Base-by-base conservation (phyloP, 2,888 invertebrate species). In the Vanessa cardui region DNA sequence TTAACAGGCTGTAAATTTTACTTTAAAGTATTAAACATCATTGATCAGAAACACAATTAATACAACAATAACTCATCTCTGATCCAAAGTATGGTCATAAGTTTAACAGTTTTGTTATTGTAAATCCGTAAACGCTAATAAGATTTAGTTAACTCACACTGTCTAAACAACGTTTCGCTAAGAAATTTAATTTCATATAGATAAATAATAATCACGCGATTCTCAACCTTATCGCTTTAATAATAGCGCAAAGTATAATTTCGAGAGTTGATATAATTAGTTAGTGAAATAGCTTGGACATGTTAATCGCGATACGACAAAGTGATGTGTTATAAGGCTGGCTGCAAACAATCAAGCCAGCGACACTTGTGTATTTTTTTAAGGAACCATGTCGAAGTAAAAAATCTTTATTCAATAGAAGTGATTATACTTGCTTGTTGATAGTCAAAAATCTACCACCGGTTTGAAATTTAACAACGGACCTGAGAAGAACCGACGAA, bases 281-380 rank as follows among this genome's bases (percentile, higher is more conserved):
- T 78, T 80, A 78, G 83, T 77, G 73, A 76, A 78, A 72, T 76
- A 46, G 76, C 76, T 78, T 78, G 83, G 83, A 84, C 83, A 86
- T 84, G 83, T 86, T 86, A 83, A 85, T 85, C 83, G 83, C 76
- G 79, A 79, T 81, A 77, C 77, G 80, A 80, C 81, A 76, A 82
- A 83, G 79, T 83, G 82, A 84, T 80, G 74, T 76, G 80, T 75
- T 74, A 72, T 69, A 70, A 81, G 80, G 83, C 52, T 59, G n/a
- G 7, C 15, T 66, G 45, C 65, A 74, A 20, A 73, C 74, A 64
- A 26, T 49, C 6, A 62, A 44, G 50, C 21, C 20, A 16, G 2
- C 6, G 2, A 26, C 5, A 54, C 16, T 31, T 31, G n/a, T n/a
- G n/a, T n/a, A n/a, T 54, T 21, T 4, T 0, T 21, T 71, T 70